These are phyloP conservation scores for Mylabris phalerata DNA, from an alignment of 1,140 invertebrate genomes.

Conservation along the genomic window DNA sequence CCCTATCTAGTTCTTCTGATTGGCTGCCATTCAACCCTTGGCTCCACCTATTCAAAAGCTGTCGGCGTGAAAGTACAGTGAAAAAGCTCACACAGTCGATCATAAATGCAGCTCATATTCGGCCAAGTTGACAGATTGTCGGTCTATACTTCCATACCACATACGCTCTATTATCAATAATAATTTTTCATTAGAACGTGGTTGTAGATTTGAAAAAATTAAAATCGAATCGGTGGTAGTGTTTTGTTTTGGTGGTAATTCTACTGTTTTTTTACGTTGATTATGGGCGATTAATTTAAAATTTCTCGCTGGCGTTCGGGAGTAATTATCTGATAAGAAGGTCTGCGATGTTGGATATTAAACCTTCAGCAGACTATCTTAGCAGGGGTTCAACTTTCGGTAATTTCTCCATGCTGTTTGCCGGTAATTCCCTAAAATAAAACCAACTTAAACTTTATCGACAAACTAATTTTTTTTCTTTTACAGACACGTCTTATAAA, in stretches of 20 bases:
- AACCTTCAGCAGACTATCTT: conserved; percentile 62
- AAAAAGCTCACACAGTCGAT: conserved; percentile 38
- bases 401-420: conserved; percentile 67
- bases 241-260: not conserved
- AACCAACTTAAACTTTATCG: not conserved
- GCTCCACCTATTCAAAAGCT: conserved; percentile 26
- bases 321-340: no score
- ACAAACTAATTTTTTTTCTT: conserved; percentile 22
- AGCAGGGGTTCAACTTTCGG: conserved; percentile 63
- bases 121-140: conserved; percentile 33
- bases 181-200: not conserved
- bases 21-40: conserved; percentile 31
- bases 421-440: conserved; percentile 44
- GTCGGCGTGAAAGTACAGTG: conserved; percentile 21
- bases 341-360: conserved; percentile 57
- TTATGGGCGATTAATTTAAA: no score
- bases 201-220: not conserved
- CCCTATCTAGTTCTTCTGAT: conserved; percentile 15
- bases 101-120: conserved; percentile 32
- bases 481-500: conserved; percentile 65
- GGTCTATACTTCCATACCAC: not conserved
- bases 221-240: not conserved
- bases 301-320: no score
- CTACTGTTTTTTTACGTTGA: not conserved
- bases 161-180: not conserved